Conservation (phyloP, 2,888 invertebrate species). For the Nemotelus nigrinus region DNA sequence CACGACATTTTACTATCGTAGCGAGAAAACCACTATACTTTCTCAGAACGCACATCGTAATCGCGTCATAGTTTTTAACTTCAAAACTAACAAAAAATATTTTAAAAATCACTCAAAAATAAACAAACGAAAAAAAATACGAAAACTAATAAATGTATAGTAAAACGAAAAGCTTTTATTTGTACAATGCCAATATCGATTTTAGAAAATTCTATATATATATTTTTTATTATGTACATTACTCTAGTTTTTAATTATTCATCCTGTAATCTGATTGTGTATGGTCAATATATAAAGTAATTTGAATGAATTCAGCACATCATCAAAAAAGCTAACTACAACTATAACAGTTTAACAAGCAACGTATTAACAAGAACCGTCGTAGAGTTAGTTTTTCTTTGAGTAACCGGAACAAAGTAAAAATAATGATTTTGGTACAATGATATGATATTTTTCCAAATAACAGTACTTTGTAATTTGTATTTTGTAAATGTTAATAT, state of each 20-base stretch:
- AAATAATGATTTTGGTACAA: not conserved
- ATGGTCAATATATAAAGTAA: not conserved
- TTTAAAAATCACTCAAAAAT: too few relatives aligned
- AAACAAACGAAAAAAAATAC: too few relatives aligned
- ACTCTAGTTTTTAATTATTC: not conserved
- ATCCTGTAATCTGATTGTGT: not conserved
- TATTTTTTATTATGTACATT: constrained; percentile 29
- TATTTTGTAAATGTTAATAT: not conserved
- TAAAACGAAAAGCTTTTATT: constrained; percentile 21
- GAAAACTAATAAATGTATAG: too few relatives aligned
- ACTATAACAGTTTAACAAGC: not conserved
- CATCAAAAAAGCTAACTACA: not conserved
- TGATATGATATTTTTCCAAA: not conserved
- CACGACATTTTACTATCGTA: too few relatives aligned
- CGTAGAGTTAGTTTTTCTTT: too few relatives aligned
- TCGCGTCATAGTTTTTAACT: too few relatives aligned
- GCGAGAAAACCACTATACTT: too few relatives aligned
- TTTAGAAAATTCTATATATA: constrained; percentile 20
- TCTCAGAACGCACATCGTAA: too few relatives aligned
- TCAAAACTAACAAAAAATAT: too few relatives aligned
- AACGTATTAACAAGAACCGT: not conserved
- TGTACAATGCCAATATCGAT: constrained; percentile 26
- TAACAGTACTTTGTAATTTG: not conserved
- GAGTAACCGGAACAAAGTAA: too few relatives aligned
- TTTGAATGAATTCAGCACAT: not conserved